Base-by-base conservation (phyloP, 1,140 invertebrate genomes). In the Idris sp. region DNA sequence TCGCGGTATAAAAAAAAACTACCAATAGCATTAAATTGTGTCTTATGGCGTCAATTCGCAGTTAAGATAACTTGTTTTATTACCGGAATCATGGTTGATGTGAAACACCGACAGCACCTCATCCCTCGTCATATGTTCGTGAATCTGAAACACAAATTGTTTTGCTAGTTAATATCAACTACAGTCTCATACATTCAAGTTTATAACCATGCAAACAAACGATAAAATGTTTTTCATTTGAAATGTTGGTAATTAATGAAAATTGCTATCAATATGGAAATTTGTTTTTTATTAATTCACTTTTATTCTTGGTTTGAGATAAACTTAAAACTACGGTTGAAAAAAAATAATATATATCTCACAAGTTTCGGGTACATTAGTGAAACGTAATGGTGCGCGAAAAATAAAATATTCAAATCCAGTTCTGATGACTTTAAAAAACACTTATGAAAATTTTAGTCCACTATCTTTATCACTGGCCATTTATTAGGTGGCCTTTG, bases 61-160 rank as follows among this genome's bases (percentile, higher is more conserved):
- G 49, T 58, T 58, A 68, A 40, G 22, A 49, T 65, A 68, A 77
- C 48, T 73, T 13, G 44, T 77, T 79, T 74, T 72, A 74, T 90
- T 87, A 92, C 91, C 93, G 84, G 91, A 89, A 78, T 92, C 90
- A 81, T 93, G 91, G 81, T 90, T 92, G 44, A 94, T 93, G 85
- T 95, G 93, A 87, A 96, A 96, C 58, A 95, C 91, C 77, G 89
- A 91, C 80, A 91, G 89, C 81, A 95, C 88, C 88, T 96, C 93
- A 65, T 93, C 92, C 80, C 90, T 83, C 67, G 93, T 92, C 94
- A 96, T 95, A 81, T 93, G 91, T 87, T 93, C 92, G 89, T 96
- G 94, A 83, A 95, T 90, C 93, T 94, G 90, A 30, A 90, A 91
- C 83, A 86, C 59, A 59, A 74, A 73, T 53, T 54, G 19, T 62